Evolutionary conservation across 2,888 invertebrate genomes (phyloP), one percentile per base, ranked within the genome.

Genomic region (Hipparchia semele): DNA sequence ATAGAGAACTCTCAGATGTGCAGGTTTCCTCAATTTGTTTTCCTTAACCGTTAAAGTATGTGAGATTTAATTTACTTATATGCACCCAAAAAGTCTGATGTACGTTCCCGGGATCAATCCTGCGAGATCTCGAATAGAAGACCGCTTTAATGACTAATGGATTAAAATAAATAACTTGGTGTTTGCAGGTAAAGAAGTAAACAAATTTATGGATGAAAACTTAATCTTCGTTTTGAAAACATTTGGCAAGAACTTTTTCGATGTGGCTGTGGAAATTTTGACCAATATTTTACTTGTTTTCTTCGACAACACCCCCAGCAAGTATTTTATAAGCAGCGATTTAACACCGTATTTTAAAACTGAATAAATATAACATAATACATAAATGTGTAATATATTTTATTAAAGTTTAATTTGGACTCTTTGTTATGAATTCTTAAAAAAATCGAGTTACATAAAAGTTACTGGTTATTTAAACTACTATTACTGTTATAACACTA

Each of bases 151-250:
- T 39, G 39, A 39, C 39, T 39, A 23, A 13, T 56, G 13, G 0
- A 13, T 56, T 7, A 23, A 56, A 56, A 10, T 65, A 3, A 39
- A 4, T 53, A 13, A 46, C 45, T 53, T 58, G 7, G 7, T 56
- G 58, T 61, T 51, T 80, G 2, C 83, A 87, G 87, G 83, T 72
- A 77, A 78, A 23, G n/a, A 74, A 7, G 75, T 85, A n/a, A 68
- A 80, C 4, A 59, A 58, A 2, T 64, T 84, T 0, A 7, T 87
- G 60, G 87, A 87, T 70, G 73, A 83, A 9, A 85, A 85, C 71
- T 84, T 83, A 82, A 80, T 72, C 58, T 1, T 71, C 0, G 8
- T 86, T 2, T 39, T 83, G n/a, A 8, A 74, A 0, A n/a, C 81
- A 1, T 79, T 82, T 13, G 83, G 84, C 23, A 78, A 76, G n/a